These are phyloP conservation scores for Guaruba guarouba DNA, from an alignment of 2,113 vertebrate genomes.

Conservation along the genomic window DNA sequence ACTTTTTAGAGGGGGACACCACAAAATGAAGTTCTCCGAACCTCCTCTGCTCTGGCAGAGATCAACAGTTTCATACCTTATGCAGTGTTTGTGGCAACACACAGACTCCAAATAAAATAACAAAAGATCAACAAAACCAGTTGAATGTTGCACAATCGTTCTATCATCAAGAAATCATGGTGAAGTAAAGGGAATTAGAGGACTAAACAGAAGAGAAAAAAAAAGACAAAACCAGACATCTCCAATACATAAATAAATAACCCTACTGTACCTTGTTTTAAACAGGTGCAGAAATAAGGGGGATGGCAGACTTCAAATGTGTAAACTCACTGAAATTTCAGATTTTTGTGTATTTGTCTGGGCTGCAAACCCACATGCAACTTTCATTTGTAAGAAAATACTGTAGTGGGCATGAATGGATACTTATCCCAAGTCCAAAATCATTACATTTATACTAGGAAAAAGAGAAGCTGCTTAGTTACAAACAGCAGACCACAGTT, in stretches of 20 bases:
- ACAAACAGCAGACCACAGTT: neutral
- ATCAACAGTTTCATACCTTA: no score
- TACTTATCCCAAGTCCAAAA: neutral
- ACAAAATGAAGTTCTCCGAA: neutral
- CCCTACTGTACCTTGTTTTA: neutral
- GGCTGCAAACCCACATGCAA: neutral
- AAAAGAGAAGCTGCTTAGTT: neutral
- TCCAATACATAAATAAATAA: neutral
- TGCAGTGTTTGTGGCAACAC: no score
- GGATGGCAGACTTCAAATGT: neutral
- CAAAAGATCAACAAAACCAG: neutral
- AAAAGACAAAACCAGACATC: accelerated
- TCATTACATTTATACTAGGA: neutral
- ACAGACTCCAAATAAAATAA: no score
- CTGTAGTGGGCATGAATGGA: neutral
- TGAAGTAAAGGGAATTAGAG: neutral
- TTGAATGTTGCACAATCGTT: neutral
- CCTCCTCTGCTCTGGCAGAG: neutral
- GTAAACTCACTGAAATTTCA: neutral
- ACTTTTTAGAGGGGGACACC: neutral
- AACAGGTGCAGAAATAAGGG: neutral
- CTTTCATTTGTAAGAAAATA: neutral
- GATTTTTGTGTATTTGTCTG: neutral
- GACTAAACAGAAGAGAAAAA: neutral
- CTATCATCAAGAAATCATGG: neutral